Conservation (phyloP, 2,797 vertebrate genomes). For the Cichlasoma orientale region DNA sequence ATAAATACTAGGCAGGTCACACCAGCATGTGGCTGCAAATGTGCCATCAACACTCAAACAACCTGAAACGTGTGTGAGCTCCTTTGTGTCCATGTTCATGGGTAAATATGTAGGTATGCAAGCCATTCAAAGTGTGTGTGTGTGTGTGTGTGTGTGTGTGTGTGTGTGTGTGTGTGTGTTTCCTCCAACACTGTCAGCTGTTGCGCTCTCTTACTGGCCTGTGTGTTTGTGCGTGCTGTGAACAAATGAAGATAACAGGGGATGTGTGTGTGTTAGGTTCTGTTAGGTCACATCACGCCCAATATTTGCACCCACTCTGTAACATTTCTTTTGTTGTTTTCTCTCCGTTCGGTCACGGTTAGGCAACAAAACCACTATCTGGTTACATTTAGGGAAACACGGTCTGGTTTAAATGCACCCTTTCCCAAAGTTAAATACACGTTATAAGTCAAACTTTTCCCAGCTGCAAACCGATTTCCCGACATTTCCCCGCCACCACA, state of each 20-base stretch:
- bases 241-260: background rate
- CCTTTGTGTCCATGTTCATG: background rate
- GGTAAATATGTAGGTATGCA: background rate
- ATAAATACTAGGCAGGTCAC: slow-evolving; percentile 71
- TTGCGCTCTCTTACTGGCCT: slow-evolving; percentile 31
- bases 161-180: background rate
- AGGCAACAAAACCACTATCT: no score
- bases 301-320: background rate
- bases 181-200: slow-evolving; percentile 23
- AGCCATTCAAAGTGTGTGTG: background rate
- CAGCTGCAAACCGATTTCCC: no score
- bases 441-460: background rate
- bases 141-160: background rate
- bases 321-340: background rate
- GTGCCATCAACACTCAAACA: background rate
- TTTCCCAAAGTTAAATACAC: background rate
- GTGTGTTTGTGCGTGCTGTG: background rate
- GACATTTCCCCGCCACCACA: no score
- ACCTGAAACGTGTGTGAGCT: background rate
- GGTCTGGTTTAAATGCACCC: no score
- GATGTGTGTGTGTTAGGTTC: no score
- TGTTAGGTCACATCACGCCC: background rate
- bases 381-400: no score
- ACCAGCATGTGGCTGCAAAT: slow-evolving; percentile 14
- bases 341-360: no score